Evolutionary conservation across 1,140 invertebrate species (phyloP), one percentile per base, ranked within the genome.

Genomic region (Neuroterus valhalla): DNA sequence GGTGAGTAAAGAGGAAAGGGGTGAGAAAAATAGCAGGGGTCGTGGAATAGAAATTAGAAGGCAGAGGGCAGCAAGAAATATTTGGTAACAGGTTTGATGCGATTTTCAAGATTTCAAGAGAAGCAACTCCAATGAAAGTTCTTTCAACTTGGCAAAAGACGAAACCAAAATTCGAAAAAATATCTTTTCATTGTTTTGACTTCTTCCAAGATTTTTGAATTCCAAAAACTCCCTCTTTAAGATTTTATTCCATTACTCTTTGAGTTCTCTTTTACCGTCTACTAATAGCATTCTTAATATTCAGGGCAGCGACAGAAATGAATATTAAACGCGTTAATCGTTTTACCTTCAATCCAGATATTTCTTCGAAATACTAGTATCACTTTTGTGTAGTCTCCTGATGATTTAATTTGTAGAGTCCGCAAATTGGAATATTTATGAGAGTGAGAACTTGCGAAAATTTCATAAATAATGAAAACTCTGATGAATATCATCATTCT

Each of bases 311-410:
- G 71, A 81, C 73, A 80, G 80, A 85, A 85, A 88, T 87, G 86
- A 87, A 88, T 87, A 88, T 88, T 87, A 85, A 88, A 85, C 82
- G 70, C 50, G 52, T 75, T 88, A 88, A 88, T 87, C 85, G 86
- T 88, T 88, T 88, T 86, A 87, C 81, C 80, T 82, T 82, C 77
- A 72, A 78, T 81, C 79, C 74, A 73, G 74, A 69, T 79, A 76
- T 81, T 81, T 74, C 74, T 6, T 38, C 31, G 31, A 38, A 38
- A 38, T 38, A 0, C 31, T 2, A 6, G 31, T 38, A 38, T 6
- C 31, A 38, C 31, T 38, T 38, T 38, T 38, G 4, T 38, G 31
- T 38, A 38, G 31, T 38, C 31, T 38, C 31, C 3, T 6, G 31
- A 6, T 38, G 31, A 38, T 0, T 5, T 4, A 2, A 38, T 4